phyloP scores from a whole-genome alignment of 2,113 vertebrate species.

The Rhegmatorhina hoffmannsi region DNA sequence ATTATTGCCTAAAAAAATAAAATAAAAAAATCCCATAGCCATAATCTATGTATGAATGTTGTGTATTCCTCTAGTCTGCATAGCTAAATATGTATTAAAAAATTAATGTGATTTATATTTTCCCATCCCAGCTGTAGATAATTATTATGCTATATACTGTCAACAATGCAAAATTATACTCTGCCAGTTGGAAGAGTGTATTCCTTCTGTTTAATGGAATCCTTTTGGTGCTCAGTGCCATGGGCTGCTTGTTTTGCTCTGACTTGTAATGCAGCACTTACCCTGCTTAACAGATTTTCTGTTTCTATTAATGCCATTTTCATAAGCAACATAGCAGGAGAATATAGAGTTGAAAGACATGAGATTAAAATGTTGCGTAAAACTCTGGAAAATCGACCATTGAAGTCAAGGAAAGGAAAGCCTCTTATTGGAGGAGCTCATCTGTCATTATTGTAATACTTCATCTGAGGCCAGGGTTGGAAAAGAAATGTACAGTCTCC shows the following conservation, averaged over 20 bases:
- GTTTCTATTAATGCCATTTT: constrained; percentile 55
- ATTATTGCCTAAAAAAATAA: not conserved
- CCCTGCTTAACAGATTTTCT: constrained; percentile 52
- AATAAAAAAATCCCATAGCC: not conserved
- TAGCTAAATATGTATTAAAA: constrained; percentile 39
- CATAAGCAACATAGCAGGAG: constrained; percentile 49
- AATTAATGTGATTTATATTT: constrained; percentile 43
- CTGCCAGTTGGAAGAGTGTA: constrained; percentile 45
- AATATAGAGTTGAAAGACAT: constrained; percentile 42
- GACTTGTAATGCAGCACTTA: constrained; percentile 11
- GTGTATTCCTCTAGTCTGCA: constrained; percentile 2
- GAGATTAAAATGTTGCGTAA: constrained; percentile 56
- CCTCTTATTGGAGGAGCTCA: constrained; percentile 62
- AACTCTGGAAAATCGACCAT: constrained; percentile 43
- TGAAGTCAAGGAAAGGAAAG: constrained; percentile 62
- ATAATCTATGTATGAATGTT: not conserved
- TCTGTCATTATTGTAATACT: constrained; percentile 63
- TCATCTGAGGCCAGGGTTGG: constrained; percentile 23
- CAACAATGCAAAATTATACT: constrained; percentile 44
- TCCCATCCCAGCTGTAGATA: constrained; percentile 41
- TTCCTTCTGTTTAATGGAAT: constrained; percentile 68
- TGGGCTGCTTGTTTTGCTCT: constrained; percentile 47
- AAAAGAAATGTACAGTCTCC: constrained; percentile 29
- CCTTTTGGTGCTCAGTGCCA: constrained; percentile 34
- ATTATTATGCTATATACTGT: constrained; percentile 49